Evolutionary conservation across 2,888 invertebrate genomes (phyloP).

Genomic region (Lasius fuliginosus): DNA sequence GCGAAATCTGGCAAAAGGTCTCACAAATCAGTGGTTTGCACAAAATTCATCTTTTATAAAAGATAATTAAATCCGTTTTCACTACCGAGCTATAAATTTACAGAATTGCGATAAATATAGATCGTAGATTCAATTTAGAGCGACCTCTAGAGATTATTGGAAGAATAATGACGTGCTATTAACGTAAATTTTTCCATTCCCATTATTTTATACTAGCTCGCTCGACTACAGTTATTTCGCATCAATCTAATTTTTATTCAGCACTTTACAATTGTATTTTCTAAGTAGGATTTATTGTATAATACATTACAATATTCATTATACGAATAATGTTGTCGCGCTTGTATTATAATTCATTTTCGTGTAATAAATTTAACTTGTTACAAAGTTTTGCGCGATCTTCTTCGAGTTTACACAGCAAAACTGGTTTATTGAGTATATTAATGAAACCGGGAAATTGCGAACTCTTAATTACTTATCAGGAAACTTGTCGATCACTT

Average conservation of each 20-base stretch:
- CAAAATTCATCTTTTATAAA: neutral
- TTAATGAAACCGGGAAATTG: conserved; percentile 24
- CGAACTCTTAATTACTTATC: conserved; percentile 29
- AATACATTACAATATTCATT: conserved; percentile 17
- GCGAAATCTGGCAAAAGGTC: neutral
- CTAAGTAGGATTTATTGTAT: conserved; percentile 16
- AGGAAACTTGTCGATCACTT: conserved; percentile 3
- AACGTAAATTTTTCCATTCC: neutral
- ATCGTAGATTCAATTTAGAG: conserved; percentile 11
- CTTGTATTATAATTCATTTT: neutral
- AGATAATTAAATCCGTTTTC: conserved; percentile 8
- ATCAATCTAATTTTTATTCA: conserved; percentile 28
- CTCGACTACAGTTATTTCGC: neutral
- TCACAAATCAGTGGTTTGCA: neutral
- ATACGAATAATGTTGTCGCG: neutral
- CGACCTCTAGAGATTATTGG: neutral
- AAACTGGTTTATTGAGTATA: conserved; percentile 29
- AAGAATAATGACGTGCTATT: conserved; percentile 23
- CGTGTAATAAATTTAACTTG: neutral
- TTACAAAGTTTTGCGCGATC: neutral
- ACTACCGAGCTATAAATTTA: neutral
- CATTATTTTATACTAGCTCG: neutral
- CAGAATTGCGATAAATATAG: neutral
- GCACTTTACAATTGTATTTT: neutral
- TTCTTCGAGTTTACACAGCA: conserved; percentile 14